Evolutionary conservation across 2,113 vertebrate genomes (phyloP).

Genomic region (Corapipo altera): DNA sequence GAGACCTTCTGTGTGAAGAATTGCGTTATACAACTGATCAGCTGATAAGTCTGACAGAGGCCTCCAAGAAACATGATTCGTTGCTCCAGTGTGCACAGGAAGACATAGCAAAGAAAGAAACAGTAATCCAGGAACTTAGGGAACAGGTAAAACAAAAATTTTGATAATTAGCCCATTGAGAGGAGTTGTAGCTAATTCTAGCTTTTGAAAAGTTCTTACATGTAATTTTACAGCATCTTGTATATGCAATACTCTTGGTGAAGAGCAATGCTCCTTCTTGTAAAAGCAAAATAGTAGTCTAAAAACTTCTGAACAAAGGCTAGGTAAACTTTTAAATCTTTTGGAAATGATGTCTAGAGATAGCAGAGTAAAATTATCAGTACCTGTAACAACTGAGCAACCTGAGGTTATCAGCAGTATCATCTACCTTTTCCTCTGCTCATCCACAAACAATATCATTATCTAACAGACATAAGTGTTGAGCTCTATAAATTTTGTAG

Average conservation of each 20-base stretch:
- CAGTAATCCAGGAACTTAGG: constrained; percentile 78
- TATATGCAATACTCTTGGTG: background rate
- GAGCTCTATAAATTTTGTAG: background rate
- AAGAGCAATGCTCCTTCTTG: background rate
- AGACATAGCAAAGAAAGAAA: constrained; percentile 78
- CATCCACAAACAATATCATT: fast-evolving
- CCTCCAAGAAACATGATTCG: constrained; percentile 81
- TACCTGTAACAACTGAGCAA: background rate
- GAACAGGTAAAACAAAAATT: constrained; percentile 74
- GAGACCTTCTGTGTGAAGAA: constrained; percentile 90
- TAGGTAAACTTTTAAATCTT: background rate
- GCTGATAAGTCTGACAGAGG: constrained; percentile 84
- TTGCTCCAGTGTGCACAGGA: constrained; percentile 82
- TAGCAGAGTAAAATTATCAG: background rate
- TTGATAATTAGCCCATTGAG: background rate
- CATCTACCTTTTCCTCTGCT: background rate
- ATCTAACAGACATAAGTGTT: background rate
- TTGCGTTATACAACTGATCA: constrained; percentile 85
- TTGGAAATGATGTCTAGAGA: background rate
- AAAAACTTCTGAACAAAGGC: background rate
- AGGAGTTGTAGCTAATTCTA: background rate
- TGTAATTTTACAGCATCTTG: background rate
- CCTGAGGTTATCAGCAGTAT: background rate
- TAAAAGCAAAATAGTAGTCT: background rate
- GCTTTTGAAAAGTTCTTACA: background rate